A percentile compares a stretch with the other conserved stretches of the same genome.
These are phyloP conservation scores for Chlamydotis undulata DNA, from an alignment of 2,113 vertebrate species.

Conservation along the genomic window DNA sequence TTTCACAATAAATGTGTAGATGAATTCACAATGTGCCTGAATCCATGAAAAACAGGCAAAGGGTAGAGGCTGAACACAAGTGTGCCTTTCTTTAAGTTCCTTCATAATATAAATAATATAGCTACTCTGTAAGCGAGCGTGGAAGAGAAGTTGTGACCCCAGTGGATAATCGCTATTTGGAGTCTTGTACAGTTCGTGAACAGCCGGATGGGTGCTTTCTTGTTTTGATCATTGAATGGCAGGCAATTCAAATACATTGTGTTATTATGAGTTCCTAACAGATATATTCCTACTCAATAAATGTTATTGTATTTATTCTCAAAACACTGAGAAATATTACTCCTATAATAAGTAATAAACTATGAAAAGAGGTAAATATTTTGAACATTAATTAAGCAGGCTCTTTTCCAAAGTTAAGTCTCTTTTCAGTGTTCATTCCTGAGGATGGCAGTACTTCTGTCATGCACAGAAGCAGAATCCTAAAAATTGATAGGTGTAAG, in stretches of 20 bases:
- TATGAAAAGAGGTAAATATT: neutral
- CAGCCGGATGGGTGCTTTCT: neutral
- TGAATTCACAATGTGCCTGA: neutral
- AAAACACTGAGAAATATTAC: neutral
- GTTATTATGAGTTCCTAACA: neutral
- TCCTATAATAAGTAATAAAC: neutral
- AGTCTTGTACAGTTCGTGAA: neutral
- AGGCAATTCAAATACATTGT: neutral
- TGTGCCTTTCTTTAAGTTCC: neutral
- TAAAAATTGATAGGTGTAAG: accelerated
- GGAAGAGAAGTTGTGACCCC: accelerated
- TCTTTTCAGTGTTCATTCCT: neutral
- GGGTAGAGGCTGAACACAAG: neutral
- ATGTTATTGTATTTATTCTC: neutral
- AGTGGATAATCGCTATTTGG: neutral
- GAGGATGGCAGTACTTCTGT: neutral
- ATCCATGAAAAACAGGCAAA: neutral
- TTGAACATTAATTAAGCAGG: neutral
- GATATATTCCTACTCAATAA: neutral
- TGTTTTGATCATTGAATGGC: neutral
- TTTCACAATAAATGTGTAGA: neutral
- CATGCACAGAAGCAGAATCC: neutral
- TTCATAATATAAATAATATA: neutral
- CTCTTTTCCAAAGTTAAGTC: neutral
- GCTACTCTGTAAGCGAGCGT: neutral